Conservation (phyloP, 2,888 invertebrate genomes). For the Myopa tessellatipennis region DNA sequence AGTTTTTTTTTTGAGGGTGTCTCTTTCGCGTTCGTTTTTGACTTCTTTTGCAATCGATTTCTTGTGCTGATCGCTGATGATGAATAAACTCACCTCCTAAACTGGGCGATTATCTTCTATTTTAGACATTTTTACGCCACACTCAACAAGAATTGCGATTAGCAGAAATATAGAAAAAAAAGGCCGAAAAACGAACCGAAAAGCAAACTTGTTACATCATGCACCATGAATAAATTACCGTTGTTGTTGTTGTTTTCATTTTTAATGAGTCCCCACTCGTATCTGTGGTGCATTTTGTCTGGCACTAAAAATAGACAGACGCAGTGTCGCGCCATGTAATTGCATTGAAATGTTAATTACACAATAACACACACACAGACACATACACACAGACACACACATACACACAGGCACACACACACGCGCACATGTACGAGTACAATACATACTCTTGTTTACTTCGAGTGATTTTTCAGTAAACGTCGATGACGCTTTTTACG, state of each 20-base stretch:
- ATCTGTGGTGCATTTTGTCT: conserved; percentile 36
- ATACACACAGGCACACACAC: conserved; percentile 5
- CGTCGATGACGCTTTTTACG: too few relatives aligned
- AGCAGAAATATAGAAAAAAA: too few relatives aligned
- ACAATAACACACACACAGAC: conserved; percentile 2
- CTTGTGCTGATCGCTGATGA: too few relatives aligned
- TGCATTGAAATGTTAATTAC: conserved; percentile 42
- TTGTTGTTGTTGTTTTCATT: not conserved
- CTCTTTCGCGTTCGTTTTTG: too few relatives aligned
- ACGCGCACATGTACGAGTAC: not conserved
- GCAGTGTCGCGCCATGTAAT: conserved; percentile 61
- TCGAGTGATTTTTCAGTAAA: too few relatives aligned
- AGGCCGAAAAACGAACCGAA: not conserved
- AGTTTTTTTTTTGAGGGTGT: not conserved
- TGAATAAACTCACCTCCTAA: too few relatives aligned
- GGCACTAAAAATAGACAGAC: conserved; percentile 60
- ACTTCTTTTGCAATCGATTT: too few relatives aligned
- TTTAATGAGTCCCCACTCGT: conserved; percentile 10
- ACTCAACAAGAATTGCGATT: too few relatives aligned
- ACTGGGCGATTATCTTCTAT: not conserved
- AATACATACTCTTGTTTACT: too few relatives aligned
- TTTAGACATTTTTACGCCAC: not conserved
- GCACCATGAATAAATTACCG: not conserved
- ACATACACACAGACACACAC: not conserved
- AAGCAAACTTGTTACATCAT: not conserved